Base-by-base conservation (phyloP, 2,888 invertebrate genomes). In the Rhorus exstirpatorius region DNA sequence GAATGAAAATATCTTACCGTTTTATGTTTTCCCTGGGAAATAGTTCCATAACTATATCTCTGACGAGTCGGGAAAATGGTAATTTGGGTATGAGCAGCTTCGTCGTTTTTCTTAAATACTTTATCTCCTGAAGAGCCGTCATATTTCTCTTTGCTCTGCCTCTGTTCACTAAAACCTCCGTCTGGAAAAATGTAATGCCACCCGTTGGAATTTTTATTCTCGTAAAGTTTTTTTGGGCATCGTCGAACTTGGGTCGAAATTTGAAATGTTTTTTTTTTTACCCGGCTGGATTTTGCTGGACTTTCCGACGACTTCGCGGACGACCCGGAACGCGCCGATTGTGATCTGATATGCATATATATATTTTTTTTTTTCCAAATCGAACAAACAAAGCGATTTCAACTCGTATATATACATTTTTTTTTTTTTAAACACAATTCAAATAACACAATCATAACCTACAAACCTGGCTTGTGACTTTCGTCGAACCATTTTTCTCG, bases 31-130 rank as follows among this genome's bases (percentile, higher is more conserved):
- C 1, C 14, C 84, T 72, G 0, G 90, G 88, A 79, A 89, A 89
- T 12, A 87, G n/a, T 0, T 91, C 85, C 0, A 83, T 0, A 0
- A 94, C 85, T 31, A 94, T 88, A 86, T 94, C 93, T 21, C 93
- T 91, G 10, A 94, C 92, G 1, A 94, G 0, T 53, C 94, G 91
- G 0, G 90, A 85, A 85, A 94, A 94, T 0, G 93, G 87, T 3
- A 91, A 53, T 70, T 90, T 93, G 0, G 94, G 94, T 86, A 94
- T 93, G 0, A 94, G 79, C 1, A 90, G 74, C 0, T 87, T 83
- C 0, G 92, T 91, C 0, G 87, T 80, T 6, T 24, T 85, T 75
- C 92, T 90, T 2, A 93, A 84, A 72, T 83, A 68, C 79, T 65
- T 88, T 17, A 93, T 93, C 83, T 92, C 90, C 65, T 83, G 84